Base-by-base conservation (phyloP, 2,797 vertebrate genomes). In the Austrolebias charrua region DNA sequence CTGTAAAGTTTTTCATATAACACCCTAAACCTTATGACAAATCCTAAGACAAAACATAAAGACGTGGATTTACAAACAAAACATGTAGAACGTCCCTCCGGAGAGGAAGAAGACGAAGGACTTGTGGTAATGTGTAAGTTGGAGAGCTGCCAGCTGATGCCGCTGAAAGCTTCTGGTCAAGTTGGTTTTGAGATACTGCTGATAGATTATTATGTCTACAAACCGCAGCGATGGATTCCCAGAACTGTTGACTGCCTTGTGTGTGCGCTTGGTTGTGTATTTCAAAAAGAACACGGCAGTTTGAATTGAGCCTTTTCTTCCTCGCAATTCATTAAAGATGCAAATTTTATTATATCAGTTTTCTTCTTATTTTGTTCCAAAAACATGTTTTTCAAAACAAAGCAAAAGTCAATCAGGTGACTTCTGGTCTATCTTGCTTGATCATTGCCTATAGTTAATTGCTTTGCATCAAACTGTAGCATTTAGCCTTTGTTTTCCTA, bases 141-240 rank as follows among this genome's bases (percentile, higher is more conserved):
- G 81, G 75, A 83, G 47, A 4, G 6, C 20, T 70, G 77, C 80
- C 75, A 76, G 64, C 40, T 20, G 38, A 82, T 79, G 65, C 54
- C 47, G 56, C 70, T 85, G 71, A 84, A 78, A 87, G 78, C 79
- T 75, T 45, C 67, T 62, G 75, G 71, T 80, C 73, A 66, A 80
- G 63, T 66, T 69, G 53, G 57, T 76, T 64, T 64, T 19, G 79
- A 78, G 69, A 76, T 64, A 43, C 69, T 71, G 56, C 78, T 19
- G 5, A 65, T 62, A 57, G 64, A 80, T 72, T 45, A 80, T 66
- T 35, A 55, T 35, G 64, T 75, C 60, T 71, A 53, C 72, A 67
- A 71, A 78, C 79, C 57, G 60, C 62, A 55, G 69, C 46, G 5
- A 60, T 60, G 8, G 57, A 57, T 75, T 80, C 71, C 60, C 58